Evolutionary conservation across 2,113 vertebrate species (phyloP).

Genomic region (Symphodus melops): DNA sequence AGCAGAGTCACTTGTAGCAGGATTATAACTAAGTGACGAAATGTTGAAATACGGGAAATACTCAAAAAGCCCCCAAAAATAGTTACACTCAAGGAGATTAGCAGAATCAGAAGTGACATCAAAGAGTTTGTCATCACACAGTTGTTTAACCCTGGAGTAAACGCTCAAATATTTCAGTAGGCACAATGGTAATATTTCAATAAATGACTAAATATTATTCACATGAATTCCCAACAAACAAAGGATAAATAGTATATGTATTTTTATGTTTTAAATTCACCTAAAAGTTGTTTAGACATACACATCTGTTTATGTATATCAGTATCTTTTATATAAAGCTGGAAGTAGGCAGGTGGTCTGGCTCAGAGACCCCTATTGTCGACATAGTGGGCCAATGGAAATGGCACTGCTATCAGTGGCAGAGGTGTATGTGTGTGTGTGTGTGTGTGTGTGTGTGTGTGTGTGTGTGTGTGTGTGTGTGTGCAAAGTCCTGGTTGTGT

Average conservation of each 20-base stretch:
- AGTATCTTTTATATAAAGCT: conserved; percentile 17
- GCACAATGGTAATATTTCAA: too few relatives aligned
- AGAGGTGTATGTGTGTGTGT: conserved; percentile 25
- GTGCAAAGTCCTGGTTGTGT: conserved; percentile 57
- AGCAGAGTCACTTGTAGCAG: not conserved
- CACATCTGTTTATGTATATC: conserved; percentile 14
- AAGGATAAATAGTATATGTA: too few relatives aligned
- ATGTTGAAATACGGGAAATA: not conserved
- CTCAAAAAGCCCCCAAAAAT: too few relatives aligned
- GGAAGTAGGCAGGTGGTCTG: conserved; percentile 52
- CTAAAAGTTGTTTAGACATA: not conserved
- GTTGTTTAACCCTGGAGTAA: too few relatives aligned
- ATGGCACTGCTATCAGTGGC: conserved; percentile 59
- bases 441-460: too few relatives aligned
- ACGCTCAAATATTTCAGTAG: too few relatives aligned
- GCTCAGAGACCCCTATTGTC: conserved; percentile 64
- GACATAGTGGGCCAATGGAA: conserved; percentile 38
- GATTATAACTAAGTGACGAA: not conserved
- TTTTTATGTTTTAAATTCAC: too few relatives aligned
- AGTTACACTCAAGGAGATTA: too few relatives aligned
- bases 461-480: not conserved
- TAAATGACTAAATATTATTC: too few relatives aligned
- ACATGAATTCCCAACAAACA: too few relatives aligned
- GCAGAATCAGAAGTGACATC: too few relatives aligned
- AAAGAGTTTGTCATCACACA: too few relatives aligned